Base-by-base conservation (phyloP, 2,888 invertebrate species). In the Eucera pruinosa region DNA sequence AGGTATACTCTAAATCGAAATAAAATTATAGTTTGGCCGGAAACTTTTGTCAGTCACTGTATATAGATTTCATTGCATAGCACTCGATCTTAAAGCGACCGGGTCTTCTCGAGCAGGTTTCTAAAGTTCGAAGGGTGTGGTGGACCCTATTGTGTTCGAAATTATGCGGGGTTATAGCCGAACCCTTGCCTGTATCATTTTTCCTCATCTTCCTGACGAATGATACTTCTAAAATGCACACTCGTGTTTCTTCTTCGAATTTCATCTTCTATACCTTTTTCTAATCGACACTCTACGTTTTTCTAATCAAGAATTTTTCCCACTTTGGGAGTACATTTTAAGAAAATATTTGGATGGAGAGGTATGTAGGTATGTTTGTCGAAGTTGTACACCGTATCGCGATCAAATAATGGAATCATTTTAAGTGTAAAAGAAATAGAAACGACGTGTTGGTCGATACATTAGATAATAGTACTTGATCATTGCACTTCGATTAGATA, bases 61-160 rank as follows among this genome's bases (percentile, higher is more conserved):
- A 60, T 61, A 55, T 57, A 72, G 58, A 61, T 72, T 65, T 47
- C 61, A 43, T n/a, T 41, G 48, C 72, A 74, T 75, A 66, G 74
- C 70, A 48, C 13, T 30, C 68, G 52, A 75, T 80, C 62, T 74
- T 60, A 41, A 60, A 61, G 60, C n/a, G n/a, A n/a, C 60, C 54
- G 27, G 57, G 30, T 23, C 41, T 60, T 43, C 71, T 55, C 52
- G 54, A 76, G 54, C 60, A 45, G 39, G 47, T 43, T 50, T 58
- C 43, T 25, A 52, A 64, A 64, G 69, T 43, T 71, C 27, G 61
- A 71, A 72, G 78, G 74, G 68, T 64, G 76, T 67, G 77, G 77
- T 68, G 77, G 55, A 55, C 25, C 33, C 71, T 41, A 75, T 82
- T 84, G 80, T 76, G 58, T 62, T 73, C 54, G 65, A 78, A 81